Evolutionary conservation across 2,888 invertebrate species (phyloP), one percentile per base, ranked within the genome.

Genomic region (Orthosia cruda): DNA sequence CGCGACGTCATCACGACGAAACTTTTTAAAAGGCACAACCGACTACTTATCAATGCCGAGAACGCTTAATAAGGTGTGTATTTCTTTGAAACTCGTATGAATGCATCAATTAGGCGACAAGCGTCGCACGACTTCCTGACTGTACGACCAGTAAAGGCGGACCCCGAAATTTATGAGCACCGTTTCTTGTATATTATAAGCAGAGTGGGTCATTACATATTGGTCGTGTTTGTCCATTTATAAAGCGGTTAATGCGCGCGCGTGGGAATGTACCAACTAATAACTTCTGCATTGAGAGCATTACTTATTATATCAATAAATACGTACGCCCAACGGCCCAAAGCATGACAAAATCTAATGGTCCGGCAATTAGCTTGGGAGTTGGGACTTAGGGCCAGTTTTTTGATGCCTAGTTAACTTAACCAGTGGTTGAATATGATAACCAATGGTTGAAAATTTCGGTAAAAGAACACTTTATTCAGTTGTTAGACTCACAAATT

Each of bases 111-210:
- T 86, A 87, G 82, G 80, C 79, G 79, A 84, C 85, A 81, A 84
- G 81, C 83, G 85, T 88, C 85, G 79, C 84, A 83, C 83, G 73
- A 87, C 86, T 89, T 90, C 89, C 91, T 88, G 88, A 73, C 73
- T 62, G 13, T 73, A 69, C 80, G 63, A 67, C 89, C 90, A 89
- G 81, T 78, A 70, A 65, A 82, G 76, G 52, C 61, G 69, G 87
- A 87, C 80, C 86, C 80, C 71, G 57, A 87, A 87, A 85, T 68
- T 70, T 86, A 85, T 81, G 82, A 79, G 79, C 75, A 81, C 72
- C 79, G 58, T 74, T 74, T 80, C 73, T 76, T 79, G 63, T 70
- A 71, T 76, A 83, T 83, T 76, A 74, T 74, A 73, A 83, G 61
- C 82, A 74, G 78, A 86, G 80, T 79, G 81, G 88, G 70, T 87